Evolutionary conservation across 2,888 invertebrate genomes (phyloP).

Genomic region (Drosophila macrothrix): DNA sequence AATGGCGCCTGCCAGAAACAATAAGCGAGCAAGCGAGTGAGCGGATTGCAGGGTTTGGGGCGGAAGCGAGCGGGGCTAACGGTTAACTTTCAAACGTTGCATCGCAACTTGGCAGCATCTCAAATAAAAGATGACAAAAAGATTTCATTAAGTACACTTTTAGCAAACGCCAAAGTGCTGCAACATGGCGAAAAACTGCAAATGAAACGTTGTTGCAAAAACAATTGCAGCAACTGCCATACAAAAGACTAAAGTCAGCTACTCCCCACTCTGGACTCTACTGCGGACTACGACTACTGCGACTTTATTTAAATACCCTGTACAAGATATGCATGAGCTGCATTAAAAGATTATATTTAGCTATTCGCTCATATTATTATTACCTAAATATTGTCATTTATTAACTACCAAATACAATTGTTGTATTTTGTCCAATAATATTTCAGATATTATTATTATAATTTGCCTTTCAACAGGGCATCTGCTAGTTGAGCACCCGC

Average conservation of each 20-base stretch:
- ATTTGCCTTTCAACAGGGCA: conserved; percentile 2
- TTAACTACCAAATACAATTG: not conserved
- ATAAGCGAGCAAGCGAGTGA: conserved; percentile 49
- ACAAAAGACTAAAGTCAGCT: conserved; percentile 42
- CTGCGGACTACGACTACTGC: conserved; percentile 14
- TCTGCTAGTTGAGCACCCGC: not conserved
- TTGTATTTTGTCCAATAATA: not conserved
- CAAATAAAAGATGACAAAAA: conserved; percentile 82
- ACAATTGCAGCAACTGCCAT: conserved; percentile 63
- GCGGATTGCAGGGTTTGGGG: not conserved
- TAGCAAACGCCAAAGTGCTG: conserved; percentile 63
- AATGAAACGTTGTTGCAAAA: conserved; percentile 73
- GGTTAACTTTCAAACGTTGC: conserved; percentile 59
- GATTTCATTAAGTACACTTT: conserved; percentile 83
- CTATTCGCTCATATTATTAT: not conserved
- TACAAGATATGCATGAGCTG: not conserved
- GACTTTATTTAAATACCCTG: conserved; percentile 42
- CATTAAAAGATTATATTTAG: not conserved
- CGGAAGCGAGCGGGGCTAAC: conserved; percentile 1
- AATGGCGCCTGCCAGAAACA: conserved; percentile 70
- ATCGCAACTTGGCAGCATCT: conserved; percentile 53
- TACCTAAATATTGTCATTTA: not conserved
- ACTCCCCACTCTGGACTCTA: not conserved
- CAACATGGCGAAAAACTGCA: conserved; percentile 40
- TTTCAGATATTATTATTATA: not conserved